Evolutionary conservation across 2,113 vertebrate species (phyloP).

Genomic region (Sorex araneus): DNA sequence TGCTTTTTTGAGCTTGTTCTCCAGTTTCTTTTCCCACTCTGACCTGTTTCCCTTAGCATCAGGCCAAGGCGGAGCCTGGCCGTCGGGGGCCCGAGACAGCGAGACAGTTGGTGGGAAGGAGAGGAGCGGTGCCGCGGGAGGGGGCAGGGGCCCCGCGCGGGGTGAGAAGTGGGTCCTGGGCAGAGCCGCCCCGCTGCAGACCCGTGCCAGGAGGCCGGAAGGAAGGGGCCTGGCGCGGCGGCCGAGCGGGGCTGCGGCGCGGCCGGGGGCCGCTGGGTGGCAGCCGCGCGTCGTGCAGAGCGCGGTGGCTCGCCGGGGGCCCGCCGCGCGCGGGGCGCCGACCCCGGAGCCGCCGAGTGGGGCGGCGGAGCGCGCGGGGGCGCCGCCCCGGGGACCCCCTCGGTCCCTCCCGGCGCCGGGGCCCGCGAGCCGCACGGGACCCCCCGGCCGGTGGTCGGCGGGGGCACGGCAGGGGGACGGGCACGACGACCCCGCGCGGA

Average conservation of each 20-base stretch:
- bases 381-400: background rate
- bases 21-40: background rate
- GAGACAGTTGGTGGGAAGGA: constrained; percentile 1
- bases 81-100: background rate
- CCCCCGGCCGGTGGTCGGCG: background rate
- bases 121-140: background rate
- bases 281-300: constrained; percentile 74
- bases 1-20: constrained; percentile 13
- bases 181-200: background rate
- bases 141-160: background rate
- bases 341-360: background rate
- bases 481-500: background rate
- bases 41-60: constrained; percentile 1
- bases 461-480: too few species aligned
- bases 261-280: constrained; percentile 73
- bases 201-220: background rate
- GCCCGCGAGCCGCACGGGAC: background rate
- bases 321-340: background rate
- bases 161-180: background rate
- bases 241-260: background rate
- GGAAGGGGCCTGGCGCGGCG: background rate
- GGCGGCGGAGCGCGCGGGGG: background rate
- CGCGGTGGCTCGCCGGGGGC: background rate
- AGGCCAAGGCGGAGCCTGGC: background rate
- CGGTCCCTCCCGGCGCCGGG: background rate